phyloP scores from a whole-genome alignment of 2,113 vertebrate species.

The Macroglossus sobrinus region DNA sequence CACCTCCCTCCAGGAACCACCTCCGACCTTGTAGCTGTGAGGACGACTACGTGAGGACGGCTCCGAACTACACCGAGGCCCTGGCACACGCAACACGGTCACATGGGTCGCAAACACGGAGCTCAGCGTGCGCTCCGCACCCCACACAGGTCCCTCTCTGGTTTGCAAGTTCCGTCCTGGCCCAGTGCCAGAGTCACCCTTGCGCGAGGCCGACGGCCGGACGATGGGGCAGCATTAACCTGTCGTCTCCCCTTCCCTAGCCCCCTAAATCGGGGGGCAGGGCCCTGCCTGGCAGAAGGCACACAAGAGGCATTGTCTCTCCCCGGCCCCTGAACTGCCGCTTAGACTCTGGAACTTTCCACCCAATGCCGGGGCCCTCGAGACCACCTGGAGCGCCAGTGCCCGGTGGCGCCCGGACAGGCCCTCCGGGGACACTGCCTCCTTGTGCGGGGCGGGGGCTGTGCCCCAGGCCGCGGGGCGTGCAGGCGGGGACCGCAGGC shows the following conservation, averaged over 20 bases:
- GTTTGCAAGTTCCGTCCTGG: background rate
- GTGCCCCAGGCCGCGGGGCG: background rate
- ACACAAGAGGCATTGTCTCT: background rate
- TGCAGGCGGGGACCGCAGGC: background rate
- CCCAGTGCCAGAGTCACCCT: background rate
- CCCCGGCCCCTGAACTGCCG: background rate
- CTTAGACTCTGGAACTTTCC: slow-evolving; percentile 77
- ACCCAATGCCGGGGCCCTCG: slow-evolving; percentile 56
- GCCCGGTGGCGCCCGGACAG: slow-evolving; percentile 50
- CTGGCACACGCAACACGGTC: fast-evolving
- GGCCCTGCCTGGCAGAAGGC: background rate
- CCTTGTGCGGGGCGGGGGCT: slow-evolving; percentile 67
- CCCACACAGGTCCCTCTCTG: background rate
- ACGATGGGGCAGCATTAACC: background rate
- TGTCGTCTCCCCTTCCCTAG: background rate
- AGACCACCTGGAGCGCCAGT: slow-evolving; percentile 73
- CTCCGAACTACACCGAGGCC: background rate
- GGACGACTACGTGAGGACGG: fast-evolving
- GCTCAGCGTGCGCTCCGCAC: background rate
- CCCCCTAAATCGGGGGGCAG: background rate
- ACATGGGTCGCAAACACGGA: too few relatives aligned
- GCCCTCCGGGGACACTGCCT: slow-evolving; percentile 77
- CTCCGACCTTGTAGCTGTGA: fast-evolving
- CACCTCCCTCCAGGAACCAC: fast-evolving
- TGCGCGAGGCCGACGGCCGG: background rate